A percentile compares a stretch with the other conserved stretches of the same genome.
phyloP scores from a whole-genome alignment of 2,797 vertebrate genomes.

The Synaphobranchus kaupii region DNA sequence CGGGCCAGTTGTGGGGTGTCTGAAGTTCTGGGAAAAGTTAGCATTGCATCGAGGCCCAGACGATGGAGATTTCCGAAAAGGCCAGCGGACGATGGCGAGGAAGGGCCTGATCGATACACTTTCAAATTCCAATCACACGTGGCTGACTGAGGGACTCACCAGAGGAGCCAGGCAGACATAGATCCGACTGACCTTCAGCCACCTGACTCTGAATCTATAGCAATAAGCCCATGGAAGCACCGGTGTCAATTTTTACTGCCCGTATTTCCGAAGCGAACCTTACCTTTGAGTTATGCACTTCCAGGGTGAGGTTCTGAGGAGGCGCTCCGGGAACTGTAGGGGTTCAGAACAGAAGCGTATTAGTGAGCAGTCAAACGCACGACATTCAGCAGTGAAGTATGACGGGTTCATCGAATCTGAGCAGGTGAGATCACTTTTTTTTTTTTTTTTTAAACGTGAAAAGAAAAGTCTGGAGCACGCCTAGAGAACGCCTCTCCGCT shows the following conservation, averaged over 20 bases:
- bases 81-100: not conserved
- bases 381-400: not conserved
- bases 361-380: slow-evolving; percentile 3
- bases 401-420: not conserved
- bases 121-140: not conserved
- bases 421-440: not conserved
- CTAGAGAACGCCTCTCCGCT: not conserved
- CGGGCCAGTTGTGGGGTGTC: not conserved
- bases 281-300: slow-evolving; percentile 98
- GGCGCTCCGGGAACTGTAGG: slow-evolving; percentile 87
- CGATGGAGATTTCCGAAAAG: not conserved
- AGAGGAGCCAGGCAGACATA: not conserved
- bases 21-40: not conserved
- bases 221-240: not conserved
- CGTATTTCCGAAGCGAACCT: slow-evolving; percentile 41
- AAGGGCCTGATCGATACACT: slow-evolving; percentile 56
- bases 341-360: slow-evolving; percentile 27
- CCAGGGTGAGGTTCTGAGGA: slow-evolving; percentile 93
- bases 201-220: not conserved
- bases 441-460: too few species aligned
- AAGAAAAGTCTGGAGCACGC: not conserved
- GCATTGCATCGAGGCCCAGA: not conserved
- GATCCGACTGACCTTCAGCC: slow-evolving; percentile 6
- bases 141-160: not conserved
- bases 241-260: not conserved